These are phyloP conservation scores for Cryptosula pallasiana DNA, from an alignment of 2,888 invertebrate genomes.

Conservation along the genomic window DNA sequence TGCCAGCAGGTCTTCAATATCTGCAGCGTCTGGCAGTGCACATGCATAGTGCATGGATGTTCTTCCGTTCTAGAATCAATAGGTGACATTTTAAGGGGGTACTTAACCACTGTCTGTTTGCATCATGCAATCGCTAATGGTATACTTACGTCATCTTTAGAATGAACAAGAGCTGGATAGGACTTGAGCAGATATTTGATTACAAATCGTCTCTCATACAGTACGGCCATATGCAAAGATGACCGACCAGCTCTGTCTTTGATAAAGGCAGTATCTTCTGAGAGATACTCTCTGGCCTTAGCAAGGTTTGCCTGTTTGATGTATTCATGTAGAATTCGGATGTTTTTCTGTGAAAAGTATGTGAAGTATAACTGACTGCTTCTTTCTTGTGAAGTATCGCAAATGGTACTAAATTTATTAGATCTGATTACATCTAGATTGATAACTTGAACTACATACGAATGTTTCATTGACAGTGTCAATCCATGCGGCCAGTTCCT, in stretches of 20 bases:
- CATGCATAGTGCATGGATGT: slow-evolving; percentile 30
- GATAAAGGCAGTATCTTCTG: slow-evolving; percentile 21
- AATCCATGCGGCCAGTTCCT: background rate
- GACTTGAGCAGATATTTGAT: slow-evolving; percentile 29
- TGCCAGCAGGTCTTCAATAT: slow-evolving; percentile 27
- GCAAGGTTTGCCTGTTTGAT: slow-evolving; percentile 29
- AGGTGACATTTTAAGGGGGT: too few species aligned
- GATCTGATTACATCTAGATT: too few species aligned
- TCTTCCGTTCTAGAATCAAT: slow-evolving; percentile 29
- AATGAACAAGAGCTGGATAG: slow-evolving; percentile 25
- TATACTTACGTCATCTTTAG: slow-evolving; percentile 28
- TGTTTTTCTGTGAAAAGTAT: slow-evolving; percentile 27
- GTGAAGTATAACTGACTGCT: too few species aligned
- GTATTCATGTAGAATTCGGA: slow-evolving; percentile 26
- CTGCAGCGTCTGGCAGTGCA: slow-evolving; percentile 28
- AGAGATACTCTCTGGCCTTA: slow-evolving; percentile 27
- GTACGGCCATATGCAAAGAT: slow-evolving; percentile 28
- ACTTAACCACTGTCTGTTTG: too few species aligned
- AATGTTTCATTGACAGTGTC: slow-evolving; percentile 9
- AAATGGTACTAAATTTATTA: too few species aligned
- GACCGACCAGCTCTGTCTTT: slow-evolving; percentile 29
- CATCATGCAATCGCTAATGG: background rate
- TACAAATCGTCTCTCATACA: slow-evolving; percentile 30
- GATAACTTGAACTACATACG: slow-evolving; percentile 19
- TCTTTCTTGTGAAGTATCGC: too few species aligned